phyloP scores from a whole-genome alignment of 2,888 invertebrate genomes.

The Chrysodeixis includens region DNA sequence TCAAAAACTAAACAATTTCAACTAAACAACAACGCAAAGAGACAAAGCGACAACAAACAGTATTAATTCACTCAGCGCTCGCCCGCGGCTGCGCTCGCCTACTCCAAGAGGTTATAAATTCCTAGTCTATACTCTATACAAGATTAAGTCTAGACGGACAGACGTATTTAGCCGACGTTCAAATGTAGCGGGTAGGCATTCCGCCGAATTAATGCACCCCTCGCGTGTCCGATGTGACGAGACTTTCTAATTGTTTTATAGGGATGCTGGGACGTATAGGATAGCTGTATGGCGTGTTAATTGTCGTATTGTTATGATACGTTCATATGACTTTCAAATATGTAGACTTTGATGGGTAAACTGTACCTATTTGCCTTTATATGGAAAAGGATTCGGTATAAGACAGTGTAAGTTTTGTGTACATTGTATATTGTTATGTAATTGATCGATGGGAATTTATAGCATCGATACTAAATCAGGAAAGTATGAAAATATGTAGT shows the following conservation, averaged over 20 bases:
- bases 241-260: neutral
- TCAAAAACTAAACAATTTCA: neutral
- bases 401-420: too few species aligned
- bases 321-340: neutral
- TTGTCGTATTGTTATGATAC: neutral
- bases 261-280: too few species aligned
- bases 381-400: too few species aligned
- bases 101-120: conserved; percentile 35
- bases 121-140: conserved; percentile 37
- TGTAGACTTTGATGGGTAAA: neutral
- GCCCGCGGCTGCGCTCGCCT: conserved; percentile 8
- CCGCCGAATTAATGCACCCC: neutral
- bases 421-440: too few species aligned
- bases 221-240: neutral
- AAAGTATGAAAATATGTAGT: too few species aligned
- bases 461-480: too few species aligned
- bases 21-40: neutral
- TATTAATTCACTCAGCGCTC: conserved; percentile 3
- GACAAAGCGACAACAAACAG: neutral
- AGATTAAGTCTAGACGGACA: conserved; percentile 51
- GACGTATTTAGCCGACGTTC: conserved; percentile 28
- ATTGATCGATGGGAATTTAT: too few species aligned
- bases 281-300: neutral
- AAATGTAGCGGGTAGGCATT: conserved; percentile 12
- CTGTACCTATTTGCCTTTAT: too few species aligned